Conservation (phyloP, 2,888 invertebrate species). For the Zonitis immaculata region DNA sequence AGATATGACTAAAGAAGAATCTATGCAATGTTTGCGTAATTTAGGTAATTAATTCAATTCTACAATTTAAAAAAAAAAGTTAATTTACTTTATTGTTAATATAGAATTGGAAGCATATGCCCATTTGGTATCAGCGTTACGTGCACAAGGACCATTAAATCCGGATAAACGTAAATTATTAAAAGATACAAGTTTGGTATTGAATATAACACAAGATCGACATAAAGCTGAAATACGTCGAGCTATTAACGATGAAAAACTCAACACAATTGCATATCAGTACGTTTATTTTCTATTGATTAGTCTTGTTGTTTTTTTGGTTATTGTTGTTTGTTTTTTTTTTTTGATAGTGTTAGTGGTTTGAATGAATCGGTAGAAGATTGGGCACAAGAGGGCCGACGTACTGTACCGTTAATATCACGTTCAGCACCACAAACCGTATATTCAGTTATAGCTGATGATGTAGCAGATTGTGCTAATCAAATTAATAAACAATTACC, state of each 20-base stretch:
- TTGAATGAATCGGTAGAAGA: conserved; percentile 62
- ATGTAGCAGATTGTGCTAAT: conserved; percentile 62
- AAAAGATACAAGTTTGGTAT: conserved; percentile 73
- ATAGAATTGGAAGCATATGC: conserved; percentile 90
- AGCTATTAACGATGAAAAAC: conserved; percentile 86
- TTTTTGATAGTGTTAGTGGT: conserved; percentile 63
- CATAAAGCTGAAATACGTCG: conserved; percentile 89
- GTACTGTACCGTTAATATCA: conserved; percentile 77
- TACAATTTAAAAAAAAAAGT: too few species aligned
- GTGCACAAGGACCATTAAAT: conserved; percentile 86
- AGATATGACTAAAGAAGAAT: conserved; percentile 86
- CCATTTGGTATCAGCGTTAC: conserved; percentile 80
- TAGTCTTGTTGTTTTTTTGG: not conserved
- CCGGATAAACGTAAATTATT: conserved; percentile 79
- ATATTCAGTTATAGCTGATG: conserved; percentile 78
- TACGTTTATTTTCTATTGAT: conserved; percentile 51
- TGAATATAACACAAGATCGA: conserved; percentile 85
- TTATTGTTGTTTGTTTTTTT: conserved; percentile 18
- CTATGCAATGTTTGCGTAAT: conserved; percentile 79
- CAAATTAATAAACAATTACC: conserved; percentile 60
- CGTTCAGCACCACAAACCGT: conserved; percentile 81
- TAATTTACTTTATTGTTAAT: conserved; percentile 35
- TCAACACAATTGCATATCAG: conserved; percentile 86
- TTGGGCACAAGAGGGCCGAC: conserved; percentile 85
- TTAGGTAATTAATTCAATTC: conserved; percentile 58